Evolutionary conservation across 2,113 vertebrate species (phyloP).

Genomic region (Oryzias curvinotus): DNA sequence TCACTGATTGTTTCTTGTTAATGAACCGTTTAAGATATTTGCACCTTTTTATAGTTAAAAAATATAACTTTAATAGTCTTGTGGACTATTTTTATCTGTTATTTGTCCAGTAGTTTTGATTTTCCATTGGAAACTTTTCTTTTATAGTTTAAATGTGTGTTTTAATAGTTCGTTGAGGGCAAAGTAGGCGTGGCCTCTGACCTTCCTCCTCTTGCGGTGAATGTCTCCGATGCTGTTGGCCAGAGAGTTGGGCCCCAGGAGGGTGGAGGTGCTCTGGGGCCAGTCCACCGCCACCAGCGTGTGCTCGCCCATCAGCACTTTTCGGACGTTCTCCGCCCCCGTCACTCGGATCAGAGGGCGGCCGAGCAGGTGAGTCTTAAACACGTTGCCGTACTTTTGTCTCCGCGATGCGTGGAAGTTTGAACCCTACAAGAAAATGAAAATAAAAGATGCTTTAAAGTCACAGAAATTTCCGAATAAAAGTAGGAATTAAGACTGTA

Average conservation of each 20-base stretch:
- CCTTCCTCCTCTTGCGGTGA: slow-evolving; percentile 94
- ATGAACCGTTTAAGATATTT: no score
- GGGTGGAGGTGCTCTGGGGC: slow-evolving; percentile 92
- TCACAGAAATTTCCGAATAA: neutral
- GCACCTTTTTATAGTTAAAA: no score
- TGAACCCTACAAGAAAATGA: slow-evolving; percentile 75
- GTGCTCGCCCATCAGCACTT: slow-evolving; percentile 96
- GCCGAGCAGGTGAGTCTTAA: slow-evolving; percentile 95
- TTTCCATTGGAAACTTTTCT: no score
- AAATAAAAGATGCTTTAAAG: neutral
- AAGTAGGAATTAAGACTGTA: no score
- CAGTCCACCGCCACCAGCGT: slow-evolving; percentile 94
- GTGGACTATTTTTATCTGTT: no score
- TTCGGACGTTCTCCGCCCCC: slow-evolving; percentile 91
- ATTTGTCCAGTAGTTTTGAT: no score
- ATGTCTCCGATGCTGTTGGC: slow-evolving; percentile 97
- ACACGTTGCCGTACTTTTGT: slow-evolving; percentile 92
- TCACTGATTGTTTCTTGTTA: no score
- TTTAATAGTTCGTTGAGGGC: no score
- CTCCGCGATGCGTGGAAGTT: slow-evolving; percentile 81
- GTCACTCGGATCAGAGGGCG: slow-evolving; percentile 93
- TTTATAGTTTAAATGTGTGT: no score
- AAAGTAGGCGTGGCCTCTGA: slow-evolving; percentile 46
- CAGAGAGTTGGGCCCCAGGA: slow-evolving; percentile 92
- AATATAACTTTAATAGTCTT: no score